These are phyloP conservation scores for Micromussa lordhowensis DNA, from an alignment of 92 coral and sea anemone genomes.

Conservation along the genomic window DNA sequence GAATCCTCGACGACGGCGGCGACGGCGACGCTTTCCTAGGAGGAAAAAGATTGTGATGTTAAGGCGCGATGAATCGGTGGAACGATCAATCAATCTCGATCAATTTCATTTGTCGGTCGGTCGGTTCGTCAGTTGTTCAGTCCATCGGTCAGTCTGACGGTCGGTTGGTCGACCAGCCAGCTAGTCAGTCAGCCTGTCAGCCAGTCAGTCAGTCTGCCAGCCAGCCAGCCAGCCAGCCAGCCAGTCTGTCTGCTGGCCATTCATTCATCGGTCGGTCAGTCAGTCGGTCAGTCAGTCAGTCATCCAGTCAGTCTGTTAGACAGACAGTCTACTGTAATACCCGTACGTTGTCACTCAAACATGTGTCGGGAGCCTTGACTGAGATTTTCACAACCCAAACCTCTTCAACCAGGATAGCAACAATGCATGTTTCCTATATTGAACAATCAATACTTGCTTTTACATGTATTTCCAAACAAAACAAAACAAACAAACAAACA, in stretches of 20 bases:
- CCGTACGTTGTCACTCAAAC: too few relatives aligned
- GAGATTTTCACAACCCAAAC: too few relatives aligned
- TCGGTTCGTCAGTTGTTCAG: neutral
- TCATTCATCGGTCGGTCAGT: too few relatives aligned
- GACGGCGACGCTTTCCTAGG: conserved; percentile 34
- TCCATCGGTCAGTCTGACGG: neutral
- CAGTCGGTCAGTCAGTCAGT: too few relatives aligned
- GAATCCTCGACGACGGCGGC: conserved; percentile 10
- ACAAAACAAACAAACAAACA: neutral
- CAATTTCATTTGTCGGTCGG: neutral
- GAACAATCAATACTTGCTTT: neutral
- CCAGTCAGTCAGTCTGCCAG: neutral
- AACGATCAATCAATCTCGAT: neutral
- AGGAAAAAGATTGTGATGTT: neutral
- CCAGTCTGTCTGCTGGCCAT: neutral
- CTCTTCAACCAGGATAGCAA: too few relatives aligned
- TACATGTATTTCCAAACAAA: neutral
- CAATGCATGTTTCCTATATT: too few relatives aligned
- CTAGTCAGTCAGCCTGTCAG: neutral
- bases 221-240: neutral
- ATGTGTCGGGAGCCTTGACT: too few relatives aligned
- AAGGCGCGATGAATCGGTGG: neutral
- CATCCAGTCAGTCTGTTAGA: too few relatives aligned
- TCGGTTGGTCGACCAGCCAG: too few relatives aligned
- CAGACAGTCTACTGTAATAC: too few relatives aligned